Conservation (phyloP, 2,113 vertebrate species). For the Scortum barcoo region DNA sequence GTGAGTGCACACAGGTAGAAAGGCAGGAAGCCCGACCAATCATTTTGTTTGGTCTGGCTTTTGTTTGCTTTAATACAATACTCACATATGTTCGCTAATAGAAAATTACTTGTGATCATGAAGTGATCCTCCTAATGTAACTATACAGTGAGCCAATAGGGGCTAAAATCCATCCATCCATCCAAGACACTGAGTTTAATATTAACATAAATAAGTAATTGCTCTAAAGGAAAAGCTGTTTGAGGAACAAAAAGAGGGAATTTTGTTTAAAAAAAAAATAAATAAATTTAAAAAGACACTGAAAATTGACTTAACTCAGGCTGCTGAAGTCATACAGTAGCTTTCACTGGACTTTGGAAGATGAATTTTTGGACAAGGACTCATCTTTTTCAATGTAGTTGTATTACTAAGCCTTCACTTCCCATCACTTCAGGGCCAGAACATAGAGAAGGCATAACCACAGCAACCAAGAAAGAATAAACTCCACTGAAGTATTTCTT, state of each 20-base stretch:
- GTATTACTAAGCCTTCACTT: not conserved
- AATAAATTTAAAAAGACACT: not conserved
- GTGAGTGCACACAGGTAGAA: too few relatives aligned
- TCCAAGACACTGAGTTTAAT: not conserved
- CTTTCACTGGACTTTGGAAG: not conserved
- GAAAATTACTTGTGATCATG: not conserved
- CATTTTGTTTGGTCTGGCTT: too few relatives aligned
- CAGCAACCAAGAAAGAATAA: not conserved
- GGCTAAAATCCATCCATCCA: not conserved
- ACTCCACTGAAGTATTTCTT: not conserved
- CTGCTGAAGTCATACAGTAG: not conserved
- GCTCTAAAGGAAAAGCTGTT: not conserved
- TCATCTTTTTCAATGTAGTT: not conserved
- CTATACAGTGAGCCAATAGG: not conserved
- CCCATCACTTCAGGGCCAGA: not conserved
- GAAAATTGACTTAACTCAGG: not conserved
- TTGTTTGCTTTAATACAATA: not conserved
- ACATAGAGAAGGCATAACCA: not conserved
- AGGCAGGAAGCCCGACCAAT: too few relatives aligned
- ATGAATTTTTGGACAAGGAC: not conserved
- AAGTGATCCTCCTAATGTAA: not conserved
- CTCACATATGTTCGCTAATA: not conserved
- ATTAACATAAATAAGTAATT: not conserved
- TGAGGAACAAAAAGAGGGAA: not conserved
- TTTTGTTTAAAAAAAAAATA: too few relatives aligned